A percentile compares a stretch with the other conserved stretches of the same genome.
These are phyloP conservation scores for Amiota minor DNA, from an alignment of 2,888 invertebrate genomes.

Conservation along the genomic window DNA sequence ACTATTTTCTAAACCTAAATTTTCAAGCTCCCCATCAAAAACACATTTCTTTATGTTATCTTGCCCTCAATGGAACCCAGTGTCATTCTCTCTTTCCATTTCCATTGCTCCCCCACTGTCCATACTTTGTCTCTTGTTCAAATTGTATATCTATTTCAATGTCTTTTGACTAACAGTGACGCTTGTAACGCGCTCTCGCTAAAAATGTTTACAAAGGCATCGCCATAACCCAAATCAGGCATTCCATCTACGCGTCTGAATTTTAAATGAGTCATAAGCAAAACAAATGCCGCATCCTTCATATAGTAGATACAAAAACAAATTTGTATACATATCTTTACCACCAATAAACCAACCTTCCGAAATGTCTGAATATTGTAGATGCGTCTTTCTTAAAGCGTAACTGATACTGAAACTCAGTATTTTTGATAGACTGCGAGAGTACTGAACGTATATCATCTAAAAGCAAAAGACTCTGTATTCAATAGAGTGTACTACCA, in stretches of 20 bases:
- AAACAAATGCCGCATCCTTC: neutral
- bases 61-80: too few relatives aligned
- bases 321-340: constrained; percentile 24
- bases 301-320: too few relatives aligned
- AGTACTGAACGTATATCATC: too few relatives aligned
- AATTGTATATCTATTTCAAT: neutral
- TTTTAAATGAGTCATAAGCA: constrained; percentile 59
- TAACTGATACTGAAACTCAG: neutral
- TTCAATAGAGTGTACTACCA: too few relatives aligned
- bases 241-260: constrained; percentile 61
- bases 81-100: too few relatives aligned
- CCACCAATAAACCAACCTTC: neutral
- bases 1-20: neutral
- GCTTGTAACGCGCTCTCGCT: neutral
- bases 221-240: constrained; percentile 57
- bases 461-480: too few relatives aligned
- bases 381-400: neutral
- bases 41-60: too few relatives aligned
- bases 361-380: neutral
- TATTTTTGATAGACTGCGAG: too few relatives aligned
- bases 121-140: neutral
- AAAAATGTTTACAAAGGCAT: constrained; percentile 40
- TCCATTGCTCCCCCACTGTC: neutral
- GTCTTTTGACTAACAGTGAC: neutral
- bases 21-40: too few relatives aligned